These are phyloP conservation scores for Crepidodera aurea DNA, from an alignment of 2,888 invertebrate genomes.

Conservation along the genomic window DNA sequence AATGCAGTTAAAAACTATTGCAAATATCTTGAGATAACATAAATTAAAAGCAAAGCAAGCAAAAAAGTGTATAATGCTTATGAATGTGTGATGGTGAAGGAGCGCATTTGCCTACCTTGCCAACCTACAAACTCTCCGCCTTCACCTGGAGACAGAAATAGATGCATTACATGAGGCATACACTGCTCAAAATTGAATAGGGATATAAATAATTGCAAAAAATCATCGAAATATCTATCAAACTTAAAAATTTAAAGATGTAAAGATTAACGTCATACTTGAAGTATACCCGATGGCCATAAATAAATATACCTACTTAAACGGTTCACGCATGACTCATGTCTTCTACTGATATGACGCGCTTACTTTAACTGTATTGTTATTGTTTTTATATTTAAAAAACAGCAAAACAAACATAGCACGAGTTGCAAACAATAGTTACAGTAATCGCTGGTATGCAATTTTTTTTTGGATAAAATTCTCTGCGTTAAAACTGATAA, in stretches of 20 bases:
- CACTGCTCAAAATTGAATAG: constrained; percentile 41
- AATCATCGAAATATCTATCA: not conserved
- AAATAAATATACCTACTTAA: too few relatives aligned
- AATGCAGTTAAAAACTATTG: constrained; percentile 16
- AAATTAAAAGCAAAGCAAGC: constrained; percentile 57
- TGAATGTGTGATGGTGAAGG: constrained; percentile 61
- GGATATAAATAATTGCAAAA: constrained; percentile 17
- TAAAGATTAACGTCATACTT: not conserved
- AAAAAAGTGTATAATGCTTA: constrained; percentile 54
- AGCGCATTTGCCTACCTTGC: constrained; percentile 75
- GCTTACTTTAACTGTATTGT: too few relatives aligned
- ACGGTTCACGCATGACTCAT: too few relatives aligned
- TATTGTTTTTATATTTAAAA: too few relatives aligned
- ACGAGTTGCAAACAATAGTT: too few relatives aligned
- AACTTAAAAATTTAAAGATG: not conserved
- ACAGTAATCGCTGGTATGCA: too few relatives aligned
- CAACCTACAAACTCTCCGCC: constrained; percentile 80
- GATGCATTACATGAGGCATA: constrained; percentile 64
- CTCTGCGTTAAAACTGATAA: too few relatives aligned
- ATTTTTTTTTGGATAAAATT: too few relatives aligned
- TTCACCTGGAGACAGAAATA: constrained; percentile 76
- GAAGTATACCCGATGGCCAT: too few relatives aligned
- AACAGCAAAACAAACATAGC: too few relatives aligned
- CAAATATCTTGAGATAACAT: constrained; percentile 16
- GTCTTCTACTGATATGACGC: too few relatives aligned